phyloP scores from a whole-genome alignment of 1,140 invertebrate genomes.

The Apocrypta bakeri region DNA sequence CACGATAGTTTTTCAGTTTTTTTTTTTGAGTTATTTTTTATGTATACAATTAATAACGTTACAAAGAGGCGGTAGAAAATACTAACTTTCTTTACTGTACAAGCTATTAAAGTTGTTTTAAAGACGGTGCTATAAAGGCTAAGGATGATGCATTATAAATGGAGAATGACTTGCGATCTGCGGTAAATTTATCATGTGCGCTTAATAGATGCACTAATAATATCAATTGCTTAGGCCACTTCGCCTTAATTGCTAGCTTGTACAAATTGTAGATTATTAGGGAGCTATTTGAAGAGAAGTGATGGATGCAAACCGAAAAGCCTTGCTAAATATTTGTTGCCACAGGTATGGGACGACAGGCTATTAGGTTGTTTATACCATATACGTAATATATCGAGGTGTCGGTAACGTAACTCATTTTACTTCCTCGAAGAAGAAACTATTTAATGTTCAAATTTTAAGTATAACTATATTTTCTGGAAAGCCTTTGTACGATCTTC shows the following conservation, averaged over 20 bases:
- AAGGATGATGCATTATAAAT: background rate
- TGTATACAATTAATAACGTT: background rate
- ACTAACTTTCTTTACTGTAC: too few species aligned
- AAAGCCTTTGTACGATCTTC: too few species aligned
- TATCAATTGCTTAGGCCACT: background rate
- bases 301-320: too few species aligned
- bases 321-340: too few species aligned
- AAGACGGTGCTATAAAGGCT: background rate
- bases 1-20: too few species aligned
- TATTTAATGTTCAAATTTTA: too few species aligned
- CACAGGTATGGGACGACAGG: too few species aligned
- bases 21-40: background rate
- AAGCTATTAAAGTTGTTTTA: background rate
- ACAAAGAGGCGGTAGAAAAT: background rate
- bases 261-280: background rate
- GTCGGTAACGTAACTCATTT: background rate
- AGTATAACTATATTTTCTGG: too few species aligned
- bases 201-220: background rate
- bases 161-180: background rate
- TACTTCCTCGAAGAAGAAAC: too few species aligned
- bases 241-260: background rate
- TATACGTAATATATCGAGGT: background rate
- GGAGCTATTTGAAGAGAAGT: background rate
- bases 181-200: background rate
- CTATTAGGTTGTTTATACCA: background rate